Base-by-base conservation (phyloP, 53 echinoderm and acorn worm genomes). In the Echinometra lucunter region DNA sequence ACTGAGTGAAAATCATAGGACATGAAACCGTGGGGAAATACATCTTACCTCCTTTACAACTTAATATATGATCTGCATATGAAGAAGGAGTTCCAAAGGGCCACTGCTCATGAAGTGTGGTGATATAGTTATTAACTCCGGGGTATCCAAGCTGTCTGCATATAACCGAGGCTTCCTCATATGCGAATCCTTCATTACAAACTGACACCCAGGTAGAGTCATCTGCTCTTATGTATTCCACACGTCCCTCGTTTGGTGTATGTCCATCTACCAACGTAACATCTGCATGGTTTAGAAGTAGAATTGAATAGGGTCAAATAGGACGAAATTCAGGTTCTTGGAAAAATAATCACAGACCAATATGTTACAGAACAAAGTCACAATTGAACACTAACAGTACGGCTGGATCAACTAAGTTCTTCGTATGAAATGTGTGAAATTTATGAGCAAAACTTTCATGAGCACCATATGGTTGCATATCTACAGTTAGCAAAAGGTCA, bases 81-180 rank as follows among this genome's bases (percentile, higher is more conserved):
- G 74, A 37, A 74, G 32, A 35, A 32, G 3, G 4, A 13, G 0
- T 7, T 42, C 81, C 81, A 81, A 81, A 81, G 6, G 44, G 81
- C 38, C 0, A 81, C 28, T 19, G 19, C 3, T 30, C 37, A 53
- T 53, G 53, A 53, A 1, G n/a, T 69, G 4, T 0, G 21, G 0
- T 30, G 25, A 44, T 0, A 44, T 19, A 21, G 2, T 8, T 81
- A 81, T 81, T 81, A 0, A 23, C 92, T 37, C n/a, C 72, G 0
- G 55, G 74, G 37, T 45, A 92, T 42, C 92, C 92, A 15, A 92
- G 74, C 72, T 92, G 92, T 25, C 72, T 40, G 74, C 92, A 92
- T 1, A 72, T 69, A 28, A 92, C 92, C 42, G 47, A 38, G 2
- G 92, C 92, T 25, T 74, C 92, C 3, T 47, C 1, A 28, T 23